Evolutionary conservation across 2,113 vertebrate species (phyloP).

Genomic region (Epinephelus fuscoguttatus): DNA sequence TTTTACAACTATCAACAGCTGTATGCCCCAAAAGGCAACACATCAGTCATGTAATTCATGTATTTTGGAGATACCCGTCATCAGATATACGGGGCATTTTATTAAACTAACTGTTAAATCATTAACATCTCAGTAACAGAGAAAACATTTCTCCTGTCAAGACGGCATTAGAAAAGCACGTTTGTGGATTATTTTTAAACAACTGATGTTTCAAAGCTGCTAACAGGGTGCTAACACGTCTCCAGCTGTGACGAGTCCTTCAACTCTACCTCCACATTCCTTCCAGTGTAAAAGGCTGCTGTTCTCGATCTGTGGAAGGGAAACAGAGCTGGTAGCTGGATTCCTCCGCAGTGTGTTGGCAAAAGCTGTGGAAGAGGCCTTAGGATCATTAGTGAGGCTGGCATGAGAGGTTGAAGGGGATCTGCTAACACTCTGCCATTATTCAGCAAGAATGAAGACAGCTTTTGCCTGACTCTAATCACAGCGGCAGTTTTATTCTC

Average conservation of each 20-base stretch:
- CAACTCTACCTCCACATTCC: conserved; percentile 74
- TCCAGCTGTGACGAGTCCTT: conserved; percentile 75
- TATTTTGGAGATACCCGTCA: conserved; percentile 55
- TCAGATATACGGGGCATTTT: conserved; percentile 20
- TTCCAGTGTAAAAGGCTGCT: conserved; percentile 66
- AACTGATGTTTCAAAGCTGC: conserved; percentile 57
- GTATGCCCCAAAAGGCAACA: conserved; percentile 11
- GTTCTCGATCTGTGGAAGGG: conserved; percentile 62
- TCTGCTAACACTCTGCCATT: conserved; percentile 82
- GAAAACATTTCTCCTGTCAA: conserved; percentile 60
- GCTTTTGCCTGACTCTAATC: conserved; percentile 78
- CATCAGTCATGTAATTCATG: conserved; percentile 13
- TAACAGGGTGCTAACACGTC: conserved; percentile 71
- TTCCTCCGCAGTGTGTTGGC: conserved; percentile 72
- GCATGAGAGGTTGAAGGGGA: conserved; percentile 76
- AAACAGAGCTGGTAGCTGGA: conserved; percentile 75
- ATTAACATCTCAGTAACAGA: conserved; percentile 59
- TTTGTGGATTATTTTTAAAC: conserved; percentile 66
- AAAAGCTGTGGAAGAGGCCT: conserved; percentile 79
- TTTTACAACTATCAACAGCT: conserved; percentile 32
- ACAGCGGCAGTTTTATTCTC: conserved; percentile 75
- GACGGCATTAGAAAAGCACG: conserved; percentile 50
- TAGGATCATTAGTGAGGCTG: conserved; percentile 79
- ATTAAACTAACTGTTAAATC: conserved; percentile 55
- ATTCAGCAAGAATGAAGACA: conserved; percentile 77